phyloP scores from a whole-genome alignment of 1,140 invertebrate genomes.

The Drosophila pallidifrons region DNA sequence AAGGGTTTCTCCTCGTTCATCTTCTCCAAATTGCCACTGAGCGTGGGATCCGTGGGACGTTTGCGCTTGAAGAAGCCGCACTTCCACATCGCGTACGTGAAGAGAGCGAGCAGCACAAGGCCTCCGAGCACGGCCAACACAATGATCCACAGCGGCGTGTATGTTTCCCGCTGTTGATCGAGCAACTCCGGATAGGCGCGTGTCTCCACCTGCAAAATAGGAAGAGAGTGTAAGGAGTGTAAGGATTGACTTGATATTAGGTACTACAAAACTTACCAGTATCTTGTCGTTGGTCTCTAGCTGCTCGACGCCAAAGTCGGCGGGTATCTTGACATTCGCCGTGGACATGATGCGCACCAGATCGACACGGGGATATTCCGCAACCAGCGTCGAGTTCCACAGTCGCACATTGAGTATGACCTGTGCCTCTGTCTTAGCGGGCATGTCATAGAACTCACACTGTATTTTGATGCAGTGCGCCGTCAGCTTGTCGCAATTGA shows the following conservation, averaged over 20 bases:
- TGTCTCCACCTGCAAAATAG: slow-evolving; percentile 89
- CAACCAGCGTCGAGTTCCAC: slow-evolving; percentile 96
- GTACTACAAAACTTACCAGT: slow-evolving; percentile 85
- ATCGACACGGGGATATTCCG: slow-evolving; percentile 94
- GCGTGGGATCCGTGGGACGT: slow-evolving; percentile 90
- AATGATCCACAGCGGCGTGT: slow-evolving; percentile 93
- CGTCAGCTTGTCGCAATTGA: slow-evolving; percentile 92
- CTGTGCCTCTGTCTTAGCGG: slow-evolving; percentile 90
- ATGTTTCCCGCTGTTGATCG: slow-evolving; percentile 89
- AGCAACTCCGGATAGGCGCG: slow-evolving; percentile 91
- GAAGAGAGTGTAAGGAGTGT: background rate
- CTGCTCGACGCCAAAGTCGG: slow-evolving; percentile 90
- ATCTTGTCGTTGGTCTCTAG: slow-evolving; percentile 87
- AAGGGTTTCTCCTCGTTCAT: slow-evolving; percentile 88
- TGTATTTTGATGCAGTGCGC: slow-evolving; percentile 94
- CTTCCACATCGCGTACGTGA: slow-evolving; percentile 93
- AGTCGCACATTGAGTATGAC: slow-evolving; percentile 93
- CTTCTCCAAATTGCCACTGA: slow-evolving; percentile 93
- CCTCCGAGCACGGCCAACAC: slow-evolving; percentile 92
- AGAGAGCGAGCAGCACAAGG: slow-evolving; percentile 90
- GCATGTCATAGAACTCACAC: slow-evolving; percentile 92
- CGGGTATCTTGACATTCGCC: slow-evolving; percentile 90
- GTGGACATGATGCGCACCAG: slow-evolving; percentile 92
- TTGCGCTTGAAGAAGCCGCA: slow-evolving; percentile 95
- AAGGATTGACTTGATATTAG: background rate